A percentile compares a stretch with the other conserved stretches of the same genome.
Evolutionary conservation across 2,113 vertebrate genomes (phyloP).

Genomic region (Sorex fumeus): DNA sequence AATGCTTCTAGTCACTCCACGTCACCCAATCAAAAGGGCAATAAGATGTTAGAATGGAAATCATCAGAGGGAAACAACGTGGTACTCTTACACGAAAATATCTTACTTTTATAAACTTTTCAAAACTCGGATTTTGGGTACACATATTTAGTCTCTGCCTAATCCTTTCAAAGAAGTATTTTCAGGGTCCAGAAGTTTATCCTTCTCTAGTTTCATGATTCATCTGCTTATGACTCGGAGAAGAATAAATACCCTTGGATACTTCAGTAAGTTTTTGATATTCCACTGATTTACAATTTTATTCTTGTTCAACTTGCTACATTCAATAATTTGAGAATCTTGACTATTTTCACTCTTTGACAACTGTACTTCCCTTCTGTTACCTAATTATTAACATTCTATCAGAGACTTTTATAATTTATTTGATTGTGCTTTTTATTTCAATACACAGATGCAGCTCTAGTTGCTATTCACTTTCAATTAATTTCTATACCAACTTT

Average conservation of each 20-base stretch:
- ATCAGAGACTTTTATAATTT: neutral
- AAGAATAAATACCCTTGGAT: neutral
- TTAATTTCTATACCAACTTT: neutral
- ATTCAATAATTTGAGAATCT: neutral
- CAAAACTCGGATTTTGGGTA: neutral
- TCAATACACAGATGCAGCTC: neutral
- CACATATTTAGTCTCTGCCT: neutral
- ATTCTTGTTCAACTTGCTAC: neutral
- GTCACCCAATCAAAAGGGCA: neutral
- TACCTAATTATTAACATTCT: neutral
- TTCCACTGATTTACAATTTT: neutral
- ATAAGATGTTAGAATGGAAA: neutral
- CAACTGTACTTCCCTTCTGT: neutral
- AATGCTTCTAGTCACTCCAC: neutral
- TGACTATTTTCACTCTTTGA: conserved; percentile 39
- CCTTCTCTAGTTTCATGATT: neutral
- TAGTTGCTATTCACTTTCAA: neutral
- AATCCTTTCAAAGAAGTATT: neutral
- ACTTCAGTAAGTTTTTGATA: neutral
- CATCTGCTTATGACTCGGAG: neutral
- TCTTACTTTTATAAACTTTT: neutral
- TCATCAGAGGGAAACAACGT: neutral
- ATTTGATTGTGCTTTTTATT: neutral
- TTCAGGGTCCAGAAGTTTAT: neutral
- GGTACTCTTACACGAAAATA: neutral